Base-by-base conservation (phyloP, 1,140 invertebrate genomes). In the Drosophila nigromelanica region DNA sequence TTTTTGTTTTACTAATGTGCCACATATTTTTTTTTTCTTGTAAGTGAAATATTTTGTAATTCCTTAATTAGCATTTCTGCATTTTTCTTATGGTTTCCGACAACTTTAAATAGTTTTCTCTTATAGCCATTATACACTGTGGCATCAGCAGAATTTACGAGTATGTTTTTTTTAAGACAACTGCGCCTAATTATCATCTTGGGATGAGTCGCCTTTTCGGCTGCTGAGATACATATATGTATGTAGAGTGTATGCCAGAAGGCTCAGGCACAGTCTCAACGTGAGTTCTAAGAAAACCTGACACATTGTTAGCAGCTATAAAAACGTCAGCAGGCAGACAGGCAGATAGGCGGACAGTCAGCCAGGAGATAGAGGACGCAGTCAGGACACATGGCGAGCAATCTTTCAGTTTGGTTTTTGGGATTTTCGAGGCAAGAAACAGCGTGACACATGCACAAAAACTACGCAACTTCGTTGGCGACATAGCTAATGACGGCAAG, bases 241-340 rank as follows among this genome's bases (percentile, higher is more conserved):
- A 35, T 35, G 7, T 35, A 10, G 10, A 35, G 33, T 35, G 7
- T 40, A 30, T 47, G 40, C 14, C 55, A 47, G 21, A 30, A 37
- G 68, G 68, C 61, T 62, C 27, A 63, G 33, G 39, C 67, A 35
- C 8, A 45, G 48, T 27, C 69, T 63, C 68, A 48, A 69, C 47
- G 59, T 15, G 58, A 83, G 80, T 82, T 82, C 80, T 81, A 68
- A 74, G 80, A 82, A 81, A 83, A 76, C 72, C 79, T 79, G 80
- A 83, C 80, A 82, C 80, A 82, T 82, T 82, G 80, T 82, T 82
- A 83, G 80, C 80, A 79, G 80, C 80, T 76, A 82, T 82, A 82
- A 82, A 82, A 82, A 82, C 80, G 80, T 83, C 80, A 83, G 58
- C 66, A 83, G 72, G 75, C 73, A 72, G 59, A 45, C 71, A 45